phyloP scores from a whole-genome alignment of 2,113 vertebrate genomes.

The Dicentrarchus labrax region DNA sequence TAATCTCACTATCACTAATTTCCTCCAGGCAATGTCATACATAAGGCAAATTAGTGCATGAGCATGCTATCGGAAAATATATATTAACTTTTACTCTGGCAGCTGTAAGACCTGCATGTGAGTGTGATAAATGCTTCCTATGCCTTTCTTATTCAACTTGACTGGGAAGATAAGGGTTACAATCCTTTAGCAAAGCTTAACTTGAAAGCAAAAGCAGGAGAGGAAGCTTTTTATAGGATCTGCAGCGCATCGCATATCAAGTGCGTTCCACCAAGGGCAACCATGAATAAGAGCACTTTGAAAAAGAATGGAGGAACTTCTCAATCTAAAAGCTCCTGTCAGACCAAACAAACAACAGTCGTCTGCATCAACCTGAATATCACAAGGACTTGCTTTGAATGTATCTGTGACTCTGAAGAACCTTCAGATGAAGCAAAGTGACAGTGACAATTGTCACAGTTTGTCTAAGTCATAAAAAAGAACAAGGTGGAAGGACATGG shows the following conservation, averaged over 20 bases:
- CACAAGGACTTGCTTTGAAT: neutral
- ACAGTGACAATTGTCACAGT: constrained; percentile 4
- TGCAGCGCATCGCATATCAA: constrained; percentile 44
- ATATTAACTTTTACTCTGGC: neutral
- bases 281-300: constrained; percentile 2
- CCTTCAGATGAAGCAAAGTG: constrained; percentile 11
- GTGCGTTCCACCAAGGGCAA: constrained; percentile 36
- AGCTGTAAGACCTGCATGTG: neutral
- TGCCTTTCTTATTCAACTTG: neutral
- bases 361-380: neutral
- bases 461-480: neutral
- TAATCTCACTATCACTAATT: constrained; percentile 18
- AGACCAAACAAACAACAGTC: constrained; percentile 9
- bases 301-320: constrained; percentile 13
- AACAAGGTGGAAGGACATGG: neutral
- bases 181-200: neutral
- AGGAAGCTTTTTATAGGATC: constrained; percentile 34
- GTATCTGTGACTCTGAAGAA: neutral
- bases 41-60: neutral
- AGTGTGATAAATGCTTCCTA: neutral
- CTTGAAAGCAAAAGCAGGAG: constrained; percentile 5
- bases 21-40: neutral
- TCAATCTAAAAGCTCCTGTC: constrained; percentile 17
- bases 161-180: constrained; percentile 5
- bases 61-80: too few relatives aligned